These are phyloP conservation scores for Numenius phaeopus DNA, from an alignment of 2,797 vertebrate genomes.

Conservation along the genomic window DNA sequence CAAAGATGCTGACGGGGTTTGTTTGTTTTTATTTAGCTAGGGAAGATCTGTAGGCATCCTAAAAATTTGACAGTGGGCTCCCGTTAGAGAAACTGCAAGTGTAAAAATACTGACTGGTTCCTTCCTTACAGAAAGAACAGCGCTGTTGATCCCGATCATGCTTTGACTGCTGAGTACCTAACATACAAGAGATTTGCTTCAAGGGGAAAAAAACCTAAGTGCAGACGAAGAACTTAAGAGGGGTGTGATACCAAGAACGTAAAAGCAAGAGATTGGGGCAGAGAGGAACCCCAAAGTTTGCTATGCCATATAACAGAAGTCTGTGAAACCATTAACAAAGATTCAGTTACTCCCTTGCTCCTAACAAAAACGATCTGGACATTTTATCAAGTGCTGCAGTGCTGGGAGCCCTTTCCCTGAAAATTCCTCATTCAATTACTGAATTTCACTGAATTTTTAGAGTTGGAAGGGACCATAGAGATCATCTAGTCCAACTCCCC, in stretches of 20 bases:
- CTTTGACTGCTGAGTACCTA: not conserved
- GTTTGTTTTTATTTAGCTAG: not conserved
- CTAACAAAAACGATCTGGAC: not conserved
- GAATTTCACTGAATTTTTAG: no score
- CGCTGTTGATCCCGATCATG: not conserved
- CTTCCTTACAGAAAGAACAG: not conserved
- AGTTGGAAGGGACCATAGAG: no score
- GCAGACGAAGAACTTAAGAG: not conserved
- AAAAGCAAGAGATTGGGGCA: not conserved
- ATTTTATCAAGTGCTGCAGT: not conserved
- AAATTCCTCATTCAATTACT: not conserved
- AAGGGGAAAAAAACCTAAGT: not conserved
- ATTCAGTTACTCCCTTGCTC: not conserved
- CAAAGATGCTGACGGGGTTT: not conserved
- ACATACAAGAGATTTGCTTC: not conserved
- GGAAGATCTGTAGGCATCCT: not conserved
- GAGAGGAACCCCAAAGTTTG: not conserved
- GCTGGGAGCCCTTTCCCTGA: not conserved
- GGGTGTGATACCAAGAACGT: not conserved
- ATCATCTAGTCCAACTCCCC: no score
- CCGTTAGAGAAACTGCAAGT: not conserved
- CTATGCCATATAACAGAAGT: accelerated
- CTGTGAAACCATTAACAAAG: not conserved
- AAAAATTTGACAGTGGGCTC: not conserved
- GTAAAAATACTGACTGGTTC: not conserved